These are phyloP conservation scores for Hyperopisus bebe DNA, from an alignment of 2,113 vertebrate species.

Conservation along the genomic window DNA sequence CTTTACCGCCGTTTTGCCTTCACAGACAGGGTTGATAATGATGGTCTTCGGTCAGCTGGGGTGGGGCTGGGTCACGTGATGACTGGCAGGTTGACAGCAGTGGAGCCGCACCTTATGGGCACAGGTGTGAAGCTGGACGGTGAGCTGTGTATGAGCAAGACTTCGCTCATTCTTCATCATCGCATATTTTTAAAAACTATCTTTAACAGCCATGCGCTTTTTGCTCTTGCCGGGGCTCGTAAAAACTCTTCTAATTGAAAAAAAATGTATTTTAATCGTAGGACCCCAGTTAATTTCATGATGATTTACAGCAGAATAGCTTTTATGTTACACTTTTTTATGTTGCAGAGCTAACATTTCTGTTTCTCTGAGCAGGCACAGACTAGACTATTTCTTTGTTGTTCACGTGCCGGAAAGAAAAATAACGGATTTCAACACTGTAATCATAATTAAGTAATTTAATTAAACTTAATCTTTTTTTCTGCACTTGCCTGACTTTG, in stretches of 20 bases:
- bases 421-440: neutral
- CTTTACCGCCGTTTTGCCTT: neutral
- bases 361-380: neutral
- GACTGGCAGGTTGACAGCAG: neutral
- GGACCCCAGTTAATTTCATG: neutral
- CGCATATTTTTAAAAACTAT: neutral
- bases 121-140: neutral
- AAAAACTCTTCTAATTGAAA: neutral
- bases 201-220: neutral
- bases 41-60: neutral
- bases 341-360: neutral
- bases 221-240: neutral
- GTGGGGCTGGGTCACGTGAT: neutral
- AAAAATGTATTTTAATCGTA: neutral
- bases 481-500: neutral
- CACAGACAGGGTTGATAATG: neutral
- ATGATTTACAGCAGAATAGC: neutral
- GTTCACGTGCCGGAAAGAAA: neutral
- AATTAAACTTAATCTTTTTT: neutral
- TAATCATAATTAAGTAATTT: neutral
- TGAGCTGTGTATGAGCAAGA: neutral
- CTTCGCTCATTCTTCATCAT: neutral
- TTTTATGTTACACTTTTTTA: neutral
- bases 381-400: neutral
- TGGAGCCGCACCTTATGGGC: neutral